Evolutionary conservation across 2,113 vertebrate genomes (phyloP), one percentile per base, ranked within the genome.

Genomic region (Lynx canadensis): DNA sequence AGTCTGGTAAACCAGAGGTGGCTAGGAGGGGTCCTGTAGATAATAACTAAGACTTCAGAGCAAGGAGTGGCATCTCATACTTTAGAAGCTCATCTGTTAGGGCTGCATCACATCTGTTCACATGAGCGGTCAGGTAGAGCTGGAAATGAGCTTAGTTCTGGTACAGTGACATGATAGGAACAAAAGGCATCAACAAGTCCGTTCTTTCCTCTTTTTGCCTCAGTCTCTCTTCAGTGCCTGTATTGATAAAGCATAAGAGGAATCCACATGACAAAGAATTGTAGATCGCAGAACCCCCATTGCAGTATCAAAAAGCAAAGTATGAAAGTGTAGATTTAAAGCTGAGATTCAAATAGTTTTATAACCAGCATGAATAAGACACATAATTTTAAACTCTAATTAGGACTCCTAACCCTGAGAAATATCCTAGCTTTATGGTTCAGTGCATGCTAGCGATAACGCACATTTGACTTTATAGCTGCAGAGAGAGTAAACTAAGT

Each of bases 331-430:
- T 38, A 10, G 29, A 41, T 50, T 93, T 93, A 96, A 94, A 89
- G 3, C 16, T 63, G 7, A 89, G 11, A 84, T 36, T 41, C 6
- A 63, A 91, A 50, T 74, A 6, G 14, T 27, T 87, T 91, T 16
- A 31, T 48, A 66, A 41, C 19, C 4, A 33, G 16, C 21, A 74
- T 45, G 87, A 55, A 48, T 50, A 74, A n/a, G 5, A 45, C 31
- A 48, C 7, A 27, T 86, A 66, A 52, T 93, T 95, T 82, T 36
- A 91, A 95, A 83, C 13, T 96, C 38, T 82, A 57, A 80, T 87
- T 87, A 93, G 31, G 33, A 83, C 12, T 65, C 8, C 14, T 84
- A 48, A 94, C 11, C 38, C 13, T 74, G 60, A 93, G 25, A 92
- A 96, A 89, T 86, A 38, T n/a, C 52, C 41, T 38, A 31, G 33